Percentiles rank a stretch among this genome's conserved stretches.
Conservation (phyloP, 2,797 vertebrate species). For the Malacoctenus gilli region DNA sequence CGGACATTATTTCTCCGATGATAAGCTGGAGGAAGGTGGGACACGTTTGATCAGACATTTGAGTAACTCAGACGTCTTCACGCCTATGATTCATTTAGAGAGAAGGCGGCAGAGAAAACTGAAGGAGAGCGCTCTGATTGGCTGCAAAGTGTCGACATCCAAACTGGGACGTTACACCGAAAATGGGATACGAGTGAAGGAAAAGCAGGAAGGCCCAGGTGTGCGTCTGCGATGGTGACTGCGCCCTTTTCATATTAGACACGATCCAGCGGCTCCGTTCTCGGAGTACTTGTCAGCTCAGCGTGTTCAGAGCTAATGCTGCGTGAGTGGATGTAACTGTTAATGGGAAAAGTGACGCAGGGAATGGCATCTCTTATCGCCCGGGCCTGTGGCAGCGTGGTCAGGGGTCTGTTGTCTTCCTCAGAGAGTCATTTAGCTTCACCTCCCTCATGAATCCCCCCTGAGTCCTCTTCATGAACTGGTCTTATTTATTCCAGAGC, state of each 20-base stretch:
- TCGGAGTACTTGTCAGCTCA: slow-evolving; percentile 36
- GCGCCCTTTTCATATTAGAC: slow-evolving; percentile 51
- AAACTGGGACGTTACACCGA: too few relatives aligned
- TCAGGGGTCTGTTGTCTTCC: slow-evolving; percentile 6
- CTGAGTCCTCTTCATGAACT: slow-evolving; percentile 1
- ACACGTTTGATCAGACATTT: too few relatives aligned
- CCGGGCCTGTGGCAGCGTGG: slow-evolving; percentile 9
- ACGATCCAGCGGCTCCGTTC: slow-evolving; percentile 49
- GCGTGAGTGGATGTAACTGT: slow-evolving; percentile 41
- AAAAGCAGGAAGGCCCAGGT: slow-evolving; percentile 17
- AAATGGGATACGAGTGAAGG: too few relatives aligned
- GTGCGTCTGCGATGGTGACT: slow-evolving; percentile 28
- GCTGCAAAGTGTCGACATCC: too few relatives aligned
- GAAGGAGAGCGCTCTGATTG: too few relatives aligned
- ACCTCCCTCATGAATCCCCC: too few relatives aligned
- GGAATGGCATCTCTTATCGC: slow-evolving; percentile 14
- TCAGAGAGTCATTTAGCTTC: slow-evolving; percentile 6
- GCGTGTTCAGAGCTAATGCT: slow-evolving; percentile 39
- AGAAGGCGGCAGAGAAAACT: too few relatives aligned
- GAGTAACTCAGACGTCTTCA: too few relatives aligned
- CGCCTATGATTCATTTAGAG: too few relatives aligned
- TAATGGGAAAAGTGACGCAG: slow-evolving; percentile 20
- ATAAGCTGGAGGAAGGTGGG: too few relatives aligned
- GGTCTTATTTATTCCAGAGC: too few relatives aligned
- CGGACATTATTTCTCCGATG: too few relatives aligned